Conservation (phyloP, 2,113 vertebrate species). For the Rhagologus leucostigma region DNA sequence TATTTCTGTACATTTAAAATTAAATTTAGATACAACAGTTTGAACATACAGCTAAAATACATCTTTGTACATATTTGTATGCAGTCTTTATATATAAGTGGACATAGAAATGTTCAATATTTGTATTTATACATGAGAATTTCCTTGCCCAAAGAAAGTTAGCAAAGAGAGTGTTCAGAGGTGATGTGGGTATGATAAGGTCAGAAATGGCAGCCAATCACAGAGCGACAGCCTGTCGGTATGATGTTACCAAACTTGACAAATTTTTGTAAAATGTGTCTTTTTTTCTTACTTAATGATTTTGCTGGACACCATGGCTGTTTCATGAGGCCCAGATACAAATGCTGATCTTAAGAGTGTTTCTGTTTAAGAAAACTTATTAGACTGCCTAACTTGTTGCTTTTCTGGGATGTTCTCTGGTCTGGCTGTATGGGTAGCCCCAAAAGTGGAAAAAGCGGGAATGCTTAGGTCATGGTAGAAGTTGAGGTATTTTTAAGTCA, state of each 20-base stretch:
- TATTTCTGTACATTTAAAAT: not conserved
- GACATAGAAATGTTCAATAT: not conserved
- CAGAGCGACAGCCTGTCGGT: not conserved
- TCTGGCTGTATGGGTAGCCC: not conserved
- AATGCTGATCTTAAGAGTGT: not conserved
- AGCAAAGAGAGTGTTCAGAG: not conserved
- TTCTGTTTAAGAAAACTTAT: not conserved
- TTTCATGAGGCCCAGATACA: not conserved
- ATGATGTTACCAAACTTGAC: not conserved
- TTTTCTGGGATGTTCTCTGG: not conserved
- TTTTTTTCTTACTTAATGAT: not conserved
- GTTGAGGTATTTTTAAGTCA: not conserved
- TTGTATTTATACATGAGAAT: not conserved
- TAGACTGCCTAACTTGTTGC: not conserved
- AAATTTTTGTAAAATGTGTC: not conserved
- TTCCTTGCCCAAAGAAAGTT: not conserved
- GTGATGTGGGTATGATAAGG: rapidly evolving
- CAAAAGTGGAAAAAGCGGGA: not conserved
- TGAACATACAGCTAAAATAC: not conserved
- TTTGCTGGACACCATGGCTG: not conserved
- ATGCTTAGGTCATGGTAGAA: not conserved
- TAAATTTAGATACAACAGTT: not conserved
- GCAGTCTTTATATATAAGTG: not conserved
- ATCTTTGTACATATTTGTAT: not conserved
- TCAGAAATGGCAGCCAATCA: not conserved